Conservation (phyloP, 2,888 invertebrate species). For the Balanococcus diminutus region DNA sequence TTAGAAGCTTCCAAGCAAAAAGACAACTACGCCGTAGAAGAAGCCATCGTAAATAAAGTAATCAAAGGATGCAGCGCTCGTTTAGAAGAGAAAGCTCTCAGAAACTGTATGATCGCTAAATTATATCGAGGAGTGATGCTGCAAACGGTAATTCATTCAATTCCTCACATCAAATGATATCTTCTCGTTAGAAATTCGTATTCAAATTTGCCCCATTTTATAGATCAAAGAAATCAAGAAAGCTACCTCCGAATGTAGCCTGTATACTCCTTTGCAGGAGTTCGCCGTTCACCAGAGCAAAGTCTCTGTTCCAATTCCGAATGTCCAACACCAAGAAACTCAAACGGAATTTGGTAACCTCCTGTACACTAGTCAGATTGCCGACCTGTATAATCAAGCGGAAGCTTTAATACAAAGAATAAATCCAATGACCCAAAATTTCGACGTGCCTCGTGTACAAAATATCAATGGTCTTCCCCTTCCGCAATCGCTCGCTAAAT, state of each 20-base stretch:
- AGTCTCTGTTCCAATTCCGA: neutral
- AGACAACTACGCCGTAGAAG: slow-evolving; percentile 34
- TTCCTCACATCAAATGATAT: neutral
- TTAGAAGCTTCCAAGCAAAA: slow-evolving; percentile 37
- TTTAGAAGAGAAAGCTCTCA: slow-evolving; percentile 59
- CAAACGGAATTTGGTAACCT: slow-evolving; percentile 5
- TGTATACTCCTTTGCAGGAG: slow-evolving; percentile 38
- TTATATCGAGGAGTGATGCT: slow-evolving; percentile 59
- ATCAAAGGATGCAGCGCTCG: slow-evolving; percentile 57
- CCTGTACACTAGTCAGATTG: neutral
- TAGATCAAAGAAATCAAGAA: slow-evolving; percentile 51
- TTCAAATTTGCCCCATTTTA: neutral
- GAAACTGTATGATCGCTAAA: slow-evolving; percentile 59
- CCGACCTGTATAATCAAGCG: neutral
- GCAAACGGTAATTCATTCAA: slow-evolving; percentile 57
- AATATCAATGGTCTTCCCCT: neutral
- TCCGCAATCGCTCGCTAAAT: too few species aligned
- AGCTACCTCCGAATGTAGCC: slow-evolving; percentile 35
- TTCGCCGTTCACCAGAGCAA: slow-evolving; percentile 29
- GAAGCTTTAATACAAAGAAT: neutral
- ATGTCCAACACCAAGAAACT: neutral
- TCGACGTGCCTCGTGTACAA: neutral
- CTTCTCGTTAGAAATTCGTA: neutral
- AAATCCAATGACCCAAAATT: neutral
- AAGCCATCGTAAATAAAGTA: slow-evolving; percentile 44